Evolutionary conservation across 1,140 invertebrate genomes (phyloP), one percentile per base, ranked within the genome.

Genomic region (Drosophila repletoides): DNA sequence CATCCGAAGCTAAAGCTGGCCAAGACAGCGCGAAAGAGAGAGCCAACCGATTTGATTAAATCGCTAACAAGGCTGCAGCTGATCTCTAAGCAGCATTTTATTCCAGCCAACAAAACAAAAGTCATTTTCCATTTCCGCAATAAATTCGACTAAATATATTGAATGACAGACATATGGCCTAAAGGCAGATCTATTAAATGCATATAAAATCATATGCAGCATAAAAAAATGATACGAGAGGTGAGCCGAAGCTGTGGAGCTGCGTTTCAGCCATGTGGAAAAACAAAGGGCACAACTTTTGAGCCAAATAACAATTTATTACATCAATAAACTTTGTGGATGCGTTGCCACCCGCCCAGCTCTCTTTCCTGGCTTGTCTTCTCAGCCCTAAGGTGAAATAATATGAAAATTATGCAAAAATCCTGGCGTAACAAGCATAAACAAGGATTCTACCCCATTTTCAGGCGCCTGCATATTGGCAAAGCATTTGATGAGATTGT

Each of bases 261-360:
- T 17, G 21, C 22, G 5, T 69, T 59, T 60, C 66, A 65, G 61
- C 61, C 69, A 67, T 77, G 73, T 74, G 73, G 31, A 58, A 77
- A 63, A 59, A 46, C 79, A 77, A 84, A 77, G 65, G 73, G 58
- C 55, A 55, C 52, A 53, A 65, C 61, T 70, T 74, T 72, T 63
- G 26, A 52, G 68, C n/a, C 55, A 77, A 77, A 83, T 81, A 76
- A 63, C 65, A 84, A 67, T 83, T 83, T 83, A 83, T 83, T 81
- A 46, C 70, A 71, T 67, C 58, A 81, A 83, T 84, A 83, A 83
- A 83, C 48, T 66, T 21, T 49, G 22, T 7, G 26, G 15, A 22
- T 45, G 49, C 9, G 19, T 12, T 17, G n/a, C 40, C 17, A 7
- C 12, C 2, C 19, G 2, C 4, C 22, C 14, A 12, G 5, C 19